Percentiles rank a stretch among this genome's conserved stretches.
Evolutionary conservation across 2,113 vertebrate genomes (phyloP).

Genomic region (Macquaria australasica): DNA sequence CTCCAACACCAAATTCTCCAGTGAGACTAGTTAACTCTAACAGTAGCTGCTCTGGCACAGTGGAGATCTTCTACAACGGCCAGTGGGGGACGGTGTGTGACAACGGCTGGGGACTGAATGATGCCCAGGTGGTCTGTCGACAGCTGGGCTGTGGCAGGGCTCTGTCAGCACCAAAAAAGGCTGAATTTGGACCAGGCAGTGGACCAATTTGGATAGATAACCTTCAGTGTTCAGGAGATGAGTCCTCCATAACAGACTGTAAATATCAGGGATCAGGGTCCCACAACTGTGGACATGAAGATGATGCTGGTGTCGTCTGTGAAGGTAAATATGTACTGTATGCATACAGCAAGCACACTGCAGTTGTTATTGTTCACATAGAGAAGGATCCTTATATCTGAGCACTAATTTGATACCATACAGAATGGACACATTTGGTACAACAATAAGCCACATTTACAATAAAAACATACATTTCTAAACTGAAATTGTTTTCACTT

Average conservation of each 20-base stretch:
- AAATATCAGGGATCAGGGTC: rapidly evolving
- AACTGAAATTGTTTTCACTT: no score
- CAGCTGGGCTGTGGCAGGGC: conserved; percentile 24
- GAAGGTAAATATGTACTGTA: neutral
- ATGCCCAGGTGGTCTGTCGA: conserved; percentile 9
- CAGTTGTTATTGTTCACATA: neutral
- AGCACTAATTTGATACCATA: no score
- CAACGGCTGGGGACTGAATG: neutral
- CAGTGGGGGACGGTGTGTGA: conserved; percentile 21
- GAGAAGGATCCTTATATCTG: neutral
- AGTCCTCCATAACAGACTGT: neutral
- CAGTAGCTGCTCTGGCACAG: conserved; percentile 5
- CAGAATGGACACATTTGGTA: no score
- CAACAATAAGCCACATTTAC: no score
- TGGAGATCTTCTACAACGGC: neutral
- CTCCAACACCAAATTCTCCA: neutral
- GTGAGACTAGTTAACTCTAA: conserved; percentile 8
- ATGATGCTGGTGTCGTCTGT: neutral
- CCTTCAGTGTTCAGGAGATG: neutral
- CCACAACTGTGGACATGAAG: neutral
- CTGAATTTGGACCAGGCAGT: neutral
- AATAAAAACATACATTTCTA: no score
- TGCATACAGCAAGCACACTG: neutral
- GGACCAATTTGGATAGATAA: neutral
- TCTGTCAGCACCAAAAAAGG: neutral